Conservation (phyloP, 1,140 invertebrate genomes). For the Trichonephila clavata region DNA sequence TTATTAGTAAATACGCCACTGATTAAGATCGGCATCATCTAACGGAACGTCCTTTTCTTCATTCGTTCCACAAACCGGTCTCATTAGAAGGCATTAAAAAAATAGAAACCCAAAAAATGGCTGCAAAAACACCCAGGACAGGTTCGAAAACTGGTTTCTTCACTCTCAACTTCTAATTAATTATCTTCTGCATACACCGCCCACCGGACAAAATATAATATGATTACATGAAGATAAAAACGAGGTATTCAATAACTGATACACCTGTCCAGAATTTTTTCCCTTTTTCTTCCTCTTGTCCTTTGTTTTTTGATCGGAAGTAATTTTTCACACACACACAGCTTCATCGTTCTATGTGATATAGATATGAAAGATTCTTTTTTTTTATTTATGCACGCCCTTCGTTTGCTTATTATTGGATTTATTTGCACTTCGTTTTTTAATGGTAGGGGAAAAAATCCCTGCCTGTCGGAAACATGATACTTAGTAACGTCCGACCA, state of each 20-base stretch:
- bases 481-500: constrained; percentile 28
- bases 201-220: constrained; percentile 45
- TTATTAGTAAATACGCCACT: constrained; percentile 42
- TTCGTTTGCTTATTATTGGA: background rate
- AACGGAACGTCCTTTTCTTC: background rate
- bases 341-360: background rate
- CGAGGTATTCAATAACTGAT: constrained; percentile 28
- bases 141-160: constrained; percentile 38
- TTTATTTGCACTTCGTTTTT: constrained; percentile 7
- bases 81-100: background rate
- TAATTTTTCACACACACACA: constrained; percentile 64
- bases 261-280: constrained; percentile 45
- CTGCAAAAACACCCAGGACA: background rate
- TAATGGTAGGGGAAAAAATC: background rate
- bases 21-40: constrained; percentile 37
- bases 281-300: background rate
- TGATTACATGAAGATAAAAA: constrained; percentile 52
- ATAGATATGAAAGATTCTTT: constrained; percentile 40
- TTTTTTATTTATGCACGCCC: constrained; percentile 18
- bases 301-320: constrained; percentile 39
- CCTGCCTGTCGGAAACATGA: constrained; percentile 1
- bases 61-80: background rate
- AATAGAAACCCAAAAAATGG: constrained; percentile 15
- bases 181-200: constrained; percentile 27
- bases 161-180: constrained; percentile 49